phyloP scores from a whole-genome alignment of 2,113 vertebrate species.

The Amblyornis subalaris region DNA sequence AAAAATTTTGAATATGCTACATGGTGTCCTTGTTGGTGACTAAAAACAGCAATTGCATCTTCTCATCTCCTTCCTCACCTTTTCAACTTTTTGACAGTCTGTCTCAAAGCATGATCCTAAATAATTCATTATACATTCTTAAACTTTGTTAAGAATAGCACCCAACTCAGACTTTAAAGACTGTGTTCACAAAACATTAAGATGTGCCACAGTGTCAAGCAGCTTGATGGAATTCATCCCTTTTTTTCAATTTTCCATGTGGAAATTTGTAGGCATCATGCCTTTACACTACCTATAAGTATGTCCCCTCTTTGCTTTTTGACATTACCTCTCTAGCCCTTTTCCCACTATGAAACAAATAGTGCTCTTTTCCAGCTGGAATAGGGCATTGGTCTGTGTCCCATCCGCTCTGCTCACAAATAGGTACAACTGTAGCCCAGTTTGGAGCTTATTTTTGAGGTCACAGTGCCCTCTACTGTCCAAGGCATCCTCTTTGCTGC shows the following conservation, averaged over 20 bases:
- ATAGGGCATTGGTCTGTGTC: neutral
- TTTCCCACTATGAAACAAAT: neutral
- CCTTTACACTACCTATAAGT: neutral
- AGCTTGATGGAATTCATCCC: neutral
- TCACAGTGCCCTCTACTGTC: conserved; percentile 46
- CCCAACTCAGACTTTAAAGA: neutral
- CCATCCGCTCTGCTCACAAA: neutral
- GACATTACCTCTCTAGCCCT: neutral
- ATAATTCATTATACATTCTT: neutral
- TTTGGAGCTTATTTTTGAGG: conserved; percentile 7
- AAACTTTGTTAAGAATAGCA: neutral
- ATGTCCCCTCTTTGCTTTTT: neutral
- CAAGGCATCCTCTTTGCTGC: neutral
- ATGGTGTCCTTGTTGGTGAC: neutral
- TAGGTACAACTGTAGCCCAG: accelerated
- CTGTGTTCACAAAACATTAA: neutral
- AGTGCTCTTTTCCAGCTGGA: neutral
- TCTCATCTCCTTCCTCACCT: neutral
- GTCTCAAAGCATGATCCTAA: neutral
- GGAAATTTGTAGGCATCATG: neutral
- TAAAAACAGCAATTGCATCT: neutral
- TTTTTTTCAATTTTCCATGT: neutral
- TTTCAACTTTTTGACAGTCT: neutral
- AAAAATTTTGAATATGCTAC: neutral
- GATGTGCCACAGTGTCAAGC: neutral